Percentiles rank a stretch among this genome's conserved stretches.
Conservation (phyloP, 2,797 vertebrate genomes). For the Taeniopygia guttata region DNA sequence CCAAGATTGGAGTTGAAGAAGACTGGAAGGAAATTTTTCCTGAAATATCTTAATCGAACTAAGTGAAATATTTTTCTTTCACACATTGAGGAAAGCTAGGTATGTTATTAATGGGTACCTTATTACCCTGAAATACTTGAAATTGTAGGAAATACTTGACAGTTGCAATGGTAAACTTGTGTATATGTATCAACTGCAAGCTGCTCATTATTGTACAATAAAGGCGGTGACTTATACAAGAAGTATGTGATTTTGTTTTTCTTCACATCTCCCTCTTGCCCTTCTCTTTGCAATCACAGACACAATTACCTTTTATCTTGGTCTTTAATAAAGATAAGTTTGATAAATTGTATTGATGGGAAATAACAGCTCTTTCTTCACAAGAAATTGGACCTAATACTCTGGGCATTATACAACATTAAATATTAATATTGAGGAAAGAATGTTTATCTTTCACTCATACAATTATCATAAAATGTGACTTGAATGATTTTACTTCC, state of each 20-base stretch:
- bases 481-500: background rate
- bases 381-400: background rate
- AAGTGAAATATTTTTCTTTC: background rate
- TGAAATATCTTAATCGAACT: background rate
- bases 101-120: background rate
- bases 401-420: background rate
- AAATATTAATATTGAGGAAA: background rate
- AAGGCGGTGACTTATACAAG: background rate
- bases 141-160: background rate
- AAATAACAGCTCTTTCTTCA: background rate
- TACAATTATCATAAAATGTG: background rate
- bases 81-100: background rate
- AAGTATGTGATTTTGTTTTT: background rate
- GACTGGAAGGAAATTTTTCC: background rate
- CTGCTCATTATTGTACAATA: background rate
- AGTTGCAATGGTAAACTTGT: background rate
- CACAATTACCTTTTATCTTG: background rate
- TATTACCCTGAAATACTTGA: background rate
- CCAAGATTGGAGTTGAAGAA: background rate
- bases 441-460: background rate
- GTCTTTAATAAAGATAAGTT: background rate
- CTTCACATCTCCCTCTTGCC: background rate
- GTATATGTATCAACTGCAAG: accelerated
- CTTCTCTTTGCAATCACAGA: background rate
- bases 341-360: background rate